Percentiles rank a stretch among this genome's conserved stretches.
Conservation (phyloP, 2,888 invertebrate genomes). For the Miltochrista miniata region DNA sequence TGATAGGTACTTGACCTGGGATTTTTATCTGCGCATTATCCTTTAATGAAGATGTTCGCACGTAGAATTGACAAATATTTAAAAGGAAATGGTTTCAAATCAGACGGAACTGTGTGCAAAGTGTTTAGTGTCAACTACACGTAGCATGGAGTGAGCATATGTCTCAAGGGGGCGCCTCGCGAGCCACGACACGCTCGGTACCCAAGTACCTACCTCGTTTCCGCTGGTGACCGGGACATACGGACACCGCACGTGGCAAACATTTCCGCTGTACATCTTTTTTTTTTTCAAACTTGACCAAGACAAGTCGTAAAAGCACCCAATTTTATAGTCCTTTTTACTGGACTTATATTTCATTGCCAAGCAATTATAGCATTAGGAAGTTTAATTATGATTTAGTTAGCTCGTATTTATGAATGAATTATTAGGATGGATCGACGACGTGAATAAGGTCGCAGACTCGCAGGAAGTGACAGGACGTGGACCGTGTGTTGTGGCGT, state of each 20-base stretch:
- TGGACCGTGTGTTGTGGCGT: too few relatives aligned
- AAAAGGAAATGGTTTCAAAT: conserved; percentile 59
- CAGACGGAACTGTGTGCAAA: conserved; percentile 58
- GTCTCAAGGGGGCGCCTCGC: conserved; percentile 73
- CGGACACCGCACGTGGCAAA: conserved; percentile 36
- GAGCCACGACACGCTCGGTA: conserved; percentile 63
- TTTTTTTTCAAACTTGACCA: not conserved
- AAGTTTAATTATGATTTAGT: conserved; percentile 20
- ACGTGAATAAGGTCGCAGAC: too few relatives aligned
- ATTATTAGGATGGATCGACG: too few relatives aligned
- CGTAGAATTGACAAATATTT: too few relatives aligned
- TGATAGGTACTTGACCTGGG: conserved; percentile 7
- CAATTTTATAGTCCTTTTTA: not conserved
- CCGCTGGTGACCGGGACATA: conserved; percentile 52
- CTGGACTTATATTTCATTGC: not conserved
- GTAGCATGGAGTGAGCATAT: conserved; percentile 41
- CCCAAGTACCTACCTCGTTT: conserved; percentile 49
- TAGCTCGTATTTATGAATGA: too few relatives aligned
- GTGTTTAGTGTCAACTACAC: conserved; percentile 38
- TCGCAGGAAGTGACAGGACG: too few relatives aligned
- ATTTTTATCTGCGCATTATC: too few relatives aligned
- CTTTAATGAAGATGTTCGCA: too few relatives aligned
- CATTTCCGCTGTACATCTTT: conserved; percentile 7
- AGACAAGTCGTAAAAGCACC: not conserved
- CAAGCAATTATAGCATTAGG: not conserved